A percentile compares a stretch with the other conserved stretches of the same genome.
phyloP scores from a whole-genome alignment of 1,140 invertebrate species.

The Drosophila nannoptera region DNA sequence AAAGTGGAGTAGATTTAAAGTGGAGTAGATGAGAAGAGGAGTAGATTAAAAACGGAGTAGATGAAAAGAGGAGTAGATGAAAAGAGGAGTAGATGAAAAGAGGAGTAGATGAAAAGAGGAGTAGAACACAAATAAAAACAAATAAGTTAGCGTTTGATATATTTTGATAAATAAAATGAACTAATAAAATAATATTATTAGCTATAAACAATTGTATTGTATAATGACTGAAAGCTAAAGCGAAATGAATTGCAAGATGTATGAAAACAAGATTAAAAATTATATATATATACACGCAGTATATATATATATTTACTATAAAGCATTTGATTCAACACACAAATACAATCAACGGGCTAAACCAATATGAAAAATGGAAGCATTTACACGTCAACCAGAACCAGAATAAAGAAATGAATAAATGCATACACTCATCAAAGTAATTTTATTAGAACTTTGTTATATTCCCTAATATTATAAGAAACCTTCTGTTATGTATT shows the following conservation, averaged over 20 bases:
- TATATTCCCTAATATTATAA: too few relatives aligned
- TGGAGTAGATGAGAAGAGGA: too few relatives aligned
- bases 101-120: too few relatives aligned
- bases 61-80: too few relatives aligned
- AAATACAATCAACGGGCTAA: slow-evolving; percentile 16
- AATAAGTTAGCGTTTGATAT: slow-evolving; percentile 74
- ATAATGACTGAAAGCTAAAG: slow-evolving; percentile 53
- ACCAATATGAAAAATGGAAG: slow-evolving; percentile 10
- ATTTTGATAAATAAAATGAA: slow-evolving; percentile 61
- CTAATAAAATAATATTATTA: slow-evolving; percentile 30
- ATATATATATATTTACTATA: slow-evolving; percentile 40
- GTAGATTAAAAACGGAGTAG: too few relatives aligned
- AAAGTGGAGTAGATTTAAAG: too few relatives aligned
- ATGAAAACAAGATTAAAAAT: slow-evolving; percentile 21
- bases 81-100: too few relatives aligned
- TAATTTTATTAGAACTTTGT: too few relatives aligned
- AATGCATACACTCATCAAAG: slow-evolving; percentile 18
- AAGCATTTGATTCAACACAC: neutral
- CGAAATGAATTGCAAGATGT: slow-evolving; percentile 31
- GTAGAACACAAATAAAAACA: too few relatives aligned
- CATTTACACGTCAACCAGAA: slow-evolving; percentile 23
- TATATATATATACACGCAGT: slow-evolving; percentile 28
- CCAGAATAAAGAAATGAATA: slow-evolving; percentile 39
- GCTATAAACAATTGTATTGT: slow-evolving; percentile 58
- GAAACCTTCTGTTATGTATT: too few relatives aligned